A percentile compares a stretch with the other conserved stretches of the same genome.
phyloP scores from a whole-genome alignment of 2,797 vertebrate genomes.

The Enteromius unitaeniatus region DNA sequence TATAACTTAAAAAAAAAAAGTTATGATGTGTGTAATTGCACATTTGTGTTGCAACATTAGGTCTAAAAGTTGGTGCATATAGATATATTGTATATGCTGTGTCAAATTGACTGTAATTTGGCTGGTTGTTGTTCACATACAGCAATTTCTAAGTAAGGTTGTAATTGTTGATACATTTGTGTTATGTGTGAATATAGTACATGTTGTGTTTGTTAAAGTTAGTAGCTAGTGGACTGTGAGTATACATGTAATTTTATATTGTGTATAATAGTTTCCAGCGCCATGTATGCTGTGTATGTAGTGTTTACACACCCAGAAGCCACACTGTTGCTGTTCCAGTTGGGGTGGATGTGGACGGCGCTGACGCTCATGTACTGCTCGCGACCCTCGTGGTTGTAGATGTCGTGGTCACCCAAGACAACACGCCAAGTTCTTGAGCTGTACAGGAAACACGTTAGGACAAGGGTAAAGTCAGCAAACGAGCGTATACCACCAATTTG shows the following conservation, averaged over 20 bases:
- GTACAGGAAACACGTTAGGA: not conserved
- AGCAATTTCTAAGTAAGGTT: too few species aligned
- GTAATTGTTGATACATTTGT: too few species aligned
- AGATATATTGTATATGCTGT: not conserved
- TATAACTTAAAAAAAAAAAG: not conserved
- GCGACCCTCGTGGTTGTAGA: slow-evolving; percentile 73
- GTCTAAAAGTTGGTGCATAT: not conserved
- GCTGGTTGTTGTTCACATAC: too few species aligned
- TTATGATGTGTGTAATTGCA: not conserved
- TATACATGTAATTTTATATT: not conserved
- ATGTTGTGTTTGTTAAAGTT: not conserved
- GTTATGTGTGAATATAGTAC: not conserved
- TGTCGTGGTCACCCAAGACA: slow-evolving; percentile 86
- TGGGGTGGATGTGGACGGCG: slow-evolving; percentile 78
- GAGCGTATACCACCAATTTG: not conserved
- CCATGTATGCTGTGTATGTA: not conserved
- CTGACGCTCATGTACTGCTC: slow-evolving; percentile 84
- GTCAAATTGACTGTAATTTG: not conserved
- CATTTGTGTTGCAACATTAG: not conserved
- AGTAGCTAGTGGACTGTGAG: not conserved
- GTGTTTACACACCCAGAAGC: slow-evolving; percentile 77
- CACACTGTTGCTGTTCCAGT: slow-evolving; percentile 78
- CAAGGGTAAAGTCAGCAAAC: not conserved
- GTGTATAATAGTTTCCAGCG: not conserved
- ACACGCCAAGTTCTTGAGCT: slow-evolving; percentile 81